Evolutionary conservation across 2,113 vertebrate species (phyloP).

Genomic region (Thermophis baileyi): DNA sequence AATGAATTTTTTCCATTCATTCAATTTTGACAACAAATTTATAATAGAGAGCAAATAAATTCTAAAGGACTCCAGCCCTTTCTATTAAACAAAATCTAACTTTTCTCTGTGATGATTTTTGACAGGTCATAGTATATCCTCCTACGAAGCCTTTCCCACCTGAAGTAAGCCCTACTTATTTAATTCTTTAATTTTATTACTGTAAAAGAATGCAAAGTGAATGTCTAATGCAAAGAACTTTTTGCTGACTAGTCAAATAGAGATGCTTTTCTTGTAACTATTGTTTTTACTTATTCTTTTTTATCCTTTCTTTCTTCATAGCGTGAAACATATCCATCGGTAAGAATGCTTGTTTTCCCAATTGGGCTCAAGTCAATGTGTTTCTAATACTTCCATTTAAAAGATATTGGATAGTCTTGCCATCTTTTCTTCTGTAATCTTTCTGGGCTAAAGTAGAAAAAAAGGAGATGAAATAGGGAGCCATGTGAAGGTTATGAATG

Average conservation of each 20-base stretch:
- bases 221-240: too few species aligned
- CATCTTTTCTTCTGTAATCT: neutral
- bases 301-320: conserved; percentile 39
- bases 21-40: neutral
- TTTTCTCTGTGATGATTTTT: conserved; percentile 27
- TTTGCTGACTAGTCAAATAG: neutral
- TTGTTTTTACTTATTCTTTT: neutral
- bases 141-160: conserved; percentile 60
- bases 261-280: neutral
- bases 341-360: conserved; percentile 8
- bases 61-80: neutral
- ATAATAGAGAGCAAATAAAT: neutral
- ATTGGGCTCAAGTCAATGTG: accelerated
- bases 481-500: neutral
- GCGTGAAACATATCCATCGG: conserved; percentile 56
- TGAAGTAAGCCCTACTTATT: conserved; percentile 41
- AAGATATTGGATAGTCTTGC: neutral
- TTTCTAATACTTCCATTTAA: neutral
- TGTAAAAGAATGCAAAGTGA: neutral
- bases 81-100: neutral
- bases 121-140: conserved; percentile 46
- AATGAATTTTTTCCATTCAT: neutral
- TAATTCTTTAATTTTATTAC: neutral
- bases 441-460: neutral
- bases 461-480: neutral